Evolutionary conservation across 2,113 vertebrate species (phyloP), one percentile per base, ranked within the genome.

Genomic region (Salminus brasiliensis): DNA sequence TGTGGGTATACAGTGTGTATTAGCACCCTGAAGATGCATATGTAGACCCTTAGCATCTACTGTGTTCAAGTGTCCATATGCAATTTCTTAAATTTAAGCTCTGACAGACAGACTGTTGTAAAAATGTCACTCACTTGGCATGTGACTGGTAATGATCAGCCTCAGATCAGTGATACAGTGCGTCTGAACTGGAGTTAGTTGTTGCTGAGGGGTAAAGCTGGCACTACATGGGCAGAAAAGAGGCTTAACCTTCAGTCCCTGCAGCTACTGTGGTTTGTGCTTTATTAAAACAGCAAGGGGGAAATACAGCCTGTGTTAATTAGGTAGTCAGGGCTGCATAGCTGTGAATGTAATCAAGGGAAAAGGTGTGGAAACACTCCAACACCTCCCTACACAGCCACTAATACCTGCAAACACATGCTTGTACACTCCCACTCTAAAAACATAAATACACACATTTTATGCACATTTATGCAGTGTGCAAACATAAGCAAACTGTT

Each of bases 251-350:
- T 59, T 13, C 39, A 75, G 43, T n/a, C 25, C 39, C 73, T 36
- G 63, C 59, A 63, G 39, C 34, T 25, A 41, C 45, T 32, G 29
- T 29, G 32, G 74, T 52, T 1, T 11, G 30, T 34, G 74, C 30
- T 59, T 69, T 21, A 69, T 65, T 32, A 41, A 77, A 67, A 52
- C 55, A 21, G 65, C 29, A 30, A n/a, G 45, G 45, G 60, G 74
- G 57, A 43, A 49, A 57, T 55, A 57, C 30, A 49, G 62, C 27
- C 7, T 21, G 13, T 45, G 27, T 49, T 47, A 75, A 59, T 18
- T 7, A 21, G 74, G 30, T 3, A 21, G n/a, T 11, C 21, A 36
- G 63, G 36, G 62, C 29, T 65, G n/a, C 39, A 23, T 55, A 30
- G 21, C 30, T 52, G 23, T 55, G 29, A 27, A 23, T 59, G 21